These are phyloP conservation scores for Colletes collaris DNA, from an alignment of 2,888 invertebrate species.

Conservation along the genomic window DNA sequence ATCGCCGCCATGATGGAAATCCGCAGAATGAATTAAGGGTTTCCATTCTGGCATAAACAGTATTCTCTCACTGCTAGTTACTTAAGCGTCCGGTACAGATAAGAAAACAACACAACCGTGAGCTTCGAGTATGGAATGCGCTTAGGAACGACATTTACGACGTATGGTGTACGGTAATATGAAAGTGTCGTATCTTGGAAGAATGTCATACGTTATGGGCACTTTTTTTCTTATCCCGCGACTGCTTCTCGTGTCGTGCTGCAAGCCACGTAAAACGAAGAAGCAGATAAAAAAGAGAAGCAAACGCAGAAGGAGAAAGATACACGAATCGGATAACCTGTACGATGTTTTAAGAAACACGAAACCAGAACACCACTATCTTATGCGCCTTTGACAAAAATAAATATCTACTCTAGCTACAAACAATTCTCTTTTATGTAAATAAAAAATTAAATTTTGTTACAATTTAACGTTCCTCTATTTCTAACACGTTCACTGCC, in stretches of 20 bases:
- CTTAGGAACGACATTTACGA: slow-evolving; percentile 1
- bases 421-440: too few species aligned
- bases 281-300: background rate
- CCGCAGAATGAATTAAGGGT: too few species aligned
- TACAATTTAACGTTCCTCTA: too few species aligned
- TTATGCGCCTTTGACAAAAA: too few species aligned
- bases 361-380: background rate
- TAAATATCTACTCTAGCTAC: too few species aligned
- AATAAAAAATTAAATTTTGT: too few species aligned
- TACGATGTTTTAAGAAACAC: background rate
- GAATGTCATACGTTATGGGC: background rate
- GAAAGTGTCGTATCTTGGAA: background rate
- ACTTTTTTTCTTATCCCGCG: background rate
- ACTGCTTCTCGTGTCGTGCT: background rate
- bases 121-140: background rate
- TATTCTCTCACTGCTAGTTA: background rate
- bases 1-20: too few species aligned
- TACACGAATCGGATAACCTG: background rate
- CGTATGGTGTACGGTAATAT: background rate
- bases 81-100: background rate
- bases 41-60: too few species aligned
- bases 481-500: too few species aligned
- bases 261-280: background rate
- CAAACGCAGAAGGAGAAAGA: background rate
- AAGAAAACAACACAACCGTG: background rate